A percentile compares a stretch with the other conserved stretches of the same genome.
Evolutionary conservation across 2,888 invertebrate species (phyloP).

Genomic region (Hydrotaea diabolus): DNA sequence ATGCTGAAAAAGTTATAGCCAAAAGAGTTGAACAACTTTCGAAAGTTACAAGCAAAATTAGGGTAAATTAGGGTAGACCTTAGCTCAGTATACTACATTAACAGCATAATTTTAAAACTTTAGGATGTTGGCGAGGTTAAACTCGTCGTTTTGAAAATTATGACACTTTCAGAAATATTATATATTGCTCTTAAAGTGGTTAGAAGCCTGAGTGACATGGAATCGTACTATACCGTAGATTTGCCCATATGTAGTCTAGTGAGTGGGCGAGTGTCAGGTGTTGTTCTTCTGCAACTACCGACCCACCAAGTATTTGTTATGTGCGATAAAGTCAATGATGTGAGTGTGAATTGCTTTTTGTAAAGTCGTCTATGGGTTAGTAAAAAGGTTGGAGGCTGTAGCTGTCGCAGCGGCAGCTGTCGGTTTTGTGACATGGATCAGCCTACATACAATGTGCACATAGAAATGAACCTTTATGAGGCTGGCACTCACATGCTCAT

Average conservation of each 20-base stretch:
- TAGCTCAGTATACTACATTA: no score
- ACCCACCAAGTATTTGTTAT: neutral
- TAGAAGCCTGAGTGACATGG: no score
- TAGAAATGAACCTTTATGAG: conserved; percentile 59
- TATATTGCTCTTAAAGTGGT: no score
- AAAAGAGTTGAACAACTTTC: no score
- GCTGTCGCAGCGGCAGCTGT: neutral
- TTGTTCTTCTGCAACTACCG: neutral
- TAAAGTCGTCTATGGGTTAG: neutral
- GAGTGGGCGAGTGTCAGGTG: conserved; percentile 71
- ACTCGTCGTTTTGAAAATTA: no score
- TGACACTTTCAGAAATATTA: no score
- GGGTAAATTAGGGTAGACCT: no score
- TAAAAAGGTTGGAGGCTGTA: neutral
- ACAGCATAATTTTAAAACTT: no score
- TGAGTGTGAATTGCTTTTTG: neutral
- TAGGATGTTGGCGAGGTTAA: no score
- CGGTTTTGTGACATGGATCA: neutral
- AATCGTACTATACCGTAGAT: no score
- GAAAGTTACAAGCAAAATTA: no score
- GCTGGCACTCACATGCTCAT: conserved; percentile 20
- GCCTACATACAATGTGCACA: conserved; percentile 50
- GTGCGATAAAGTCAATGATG: conserved; percentile 33
- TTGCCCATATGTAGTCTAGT: conserved; percentile 72
- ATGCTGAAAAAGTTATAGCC: no score